Evolutionary conservation across 2,797 vertebrate genomes (phyloP).

Genomic region (Aplochiton taeniatus): DNA sequence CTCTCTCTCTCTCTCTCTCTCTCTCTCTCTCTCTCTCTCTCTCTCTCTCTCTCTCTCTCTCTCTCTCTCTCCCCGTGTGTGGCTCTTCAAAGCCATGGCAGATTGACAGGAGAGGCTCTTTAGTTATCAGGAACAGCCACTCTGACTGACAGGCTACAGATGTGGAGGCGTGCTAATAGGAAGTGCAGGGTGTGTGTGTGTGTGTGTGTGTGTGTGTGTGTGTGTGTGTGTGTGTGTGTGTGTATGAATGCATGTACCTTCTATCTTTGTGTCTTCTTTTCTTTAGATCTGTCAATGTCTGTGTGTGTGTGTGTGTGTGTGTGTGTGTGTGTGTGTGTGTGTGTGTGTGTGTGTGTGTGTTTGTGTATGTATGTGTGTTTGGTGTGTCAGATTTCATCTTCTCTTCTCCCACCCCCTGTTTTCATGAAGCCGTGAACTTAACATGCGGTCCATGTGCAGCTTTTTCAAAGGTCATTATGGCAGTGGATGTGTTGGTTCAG

Average conservation of each 20-base stretch:
- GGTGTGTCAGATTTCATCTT: neutral
- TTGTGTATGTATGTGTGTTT: neutral
- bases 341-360: neutral
- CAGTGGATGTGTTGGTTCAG: slow-evolving; percentile 50
- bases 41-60: no score
- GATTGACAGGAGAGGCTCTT: slow-evolving; percentile 40
- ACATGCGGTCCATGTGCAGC: slow-evolving; percentile 59
- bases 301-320: neutral
- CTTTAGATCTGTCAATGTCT: neutral
- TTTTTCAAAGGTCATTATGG: slow-evolving; percentile 66
- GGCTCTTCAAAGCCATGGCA: slow-evolving; percentile 24
- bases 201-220: neutral
- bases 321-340: neutral
- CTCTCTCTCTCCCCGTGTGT: no score
- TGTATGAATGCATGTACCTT: neutral
- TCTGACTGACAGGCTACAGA: slow-evolving; percentile 19
- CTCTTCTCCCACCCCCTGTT: slow-evolving; percentile 19
- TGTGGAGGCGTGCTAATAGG: slow-evolving; percentile 6
- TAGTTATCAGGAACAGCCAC: slow-evolving; percentile 34
- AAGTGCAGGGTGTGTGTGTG: slow-evolving; percentile 10
- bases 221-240: neutral
- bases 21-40: no score
- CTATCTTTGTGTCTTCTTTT: no score
- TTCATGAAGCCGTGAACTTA: slow-evolving; percentile 45
- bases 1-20: no score